Evolutionary conservation across 2,797 vertebrate genomes (phyloP).

Genomic region (Sebastes diaconus): DNA sequence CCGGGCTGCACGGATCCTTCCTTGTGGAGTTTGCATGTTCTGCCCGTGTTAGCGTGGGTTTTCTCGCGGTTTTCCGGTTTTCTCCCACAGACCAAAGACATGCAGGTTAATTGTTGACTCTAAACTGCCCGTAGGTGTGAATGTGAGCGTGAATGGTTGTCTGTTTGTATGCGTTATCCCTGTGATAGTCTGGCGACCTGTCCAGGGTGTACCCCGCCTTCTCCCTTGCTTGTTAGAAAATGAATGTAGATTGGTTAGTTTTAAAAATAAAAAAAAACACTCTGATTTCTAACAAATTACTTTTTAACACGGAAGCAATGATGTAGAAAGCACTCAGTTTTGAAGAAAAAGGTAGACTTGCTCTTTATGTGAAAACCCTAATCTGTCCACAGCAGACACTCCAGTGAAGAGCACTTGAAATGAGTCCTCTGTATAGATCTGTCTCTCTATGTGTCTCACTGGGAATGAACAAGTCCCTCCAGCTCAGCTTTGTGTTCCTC

Average conservation of each 20-base stretch:
- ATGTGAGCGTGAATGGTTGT: too few species aligned
- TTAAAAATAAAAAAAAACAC: background rate
- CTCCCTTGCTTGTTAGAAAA: background rate
- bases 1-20: too few species aligned
- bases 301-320: background rate
- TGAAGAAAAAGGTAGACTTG: background rate
- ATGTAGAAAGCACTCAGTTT: background rate
- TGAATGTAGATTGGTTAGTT: background rate
- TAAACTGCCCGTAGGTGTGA: too few species aligned
- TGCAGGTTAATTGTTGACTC: too few species aligned
- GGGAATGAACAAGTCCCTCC: background rate
- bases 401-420: slow-evolving; percentile 7
- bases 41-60: too few species aligned
- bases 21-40: too few species aligned
- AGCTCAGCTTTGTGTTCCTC: background rate
- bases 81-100: too few species aligned
- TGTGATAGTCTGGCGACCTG: too few species aligned
- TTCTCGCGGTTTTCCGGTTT: too few species aligned
- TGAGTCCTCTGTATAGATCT: background rate
- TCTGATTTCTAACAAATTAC: background rate
- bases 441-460: background rate
- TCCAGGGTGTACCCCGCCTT: too few species aligned
- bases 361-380: background rate
- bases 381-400: background rate
- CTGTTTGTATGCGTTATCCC: too few species aligned